Percentiles rank a stretch among this genome's conserved stretches.
These are phyloP conservation scores for Caenorhabditis sp. DNA, from an alignment of 2,888 invertebrate species.

Conservation along the genomic window DNA sequence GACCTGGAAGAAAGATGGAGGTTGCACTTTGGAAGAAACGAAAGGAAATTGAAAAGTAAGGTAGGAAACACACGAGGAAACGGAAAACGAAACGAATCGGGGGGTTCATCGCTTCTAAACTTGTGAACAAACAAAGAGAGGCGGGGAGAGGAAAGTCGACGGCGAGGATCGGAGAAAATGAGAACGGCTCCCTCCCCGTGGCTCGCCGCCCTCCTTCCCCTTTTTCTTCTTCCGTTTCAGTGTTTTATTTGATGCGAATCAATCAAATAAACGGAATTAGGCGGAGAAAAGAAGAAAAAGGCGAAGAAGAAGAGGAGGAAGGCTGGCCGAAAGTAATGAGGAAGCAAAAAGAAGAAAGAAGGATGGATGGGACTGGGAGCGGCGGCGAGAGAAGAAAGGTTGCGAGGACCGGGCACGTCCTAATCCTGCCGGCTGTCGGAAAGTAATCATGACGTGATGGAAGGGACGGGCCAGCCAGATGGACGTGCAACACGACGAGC, in stretches of 20 bases:
- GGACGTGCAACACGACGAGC: too few species aligned
- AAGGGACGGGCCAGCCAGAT: slow-evolving; percentile 16
- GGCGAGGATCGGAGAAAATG: neutral
- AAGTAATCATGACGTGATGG: slow-evolving; percentile 62
- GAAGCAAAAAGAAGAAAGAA: slow-evolving; percentile 22
- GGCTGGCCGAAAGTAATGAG: slow-evolving; percentile 32
- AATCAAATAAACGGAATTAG: slow-evolving; percentile 46
- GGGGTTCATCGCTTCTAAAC: slow-evolving; percentile 33
- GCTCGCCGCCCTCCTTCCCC: too few species aligned
- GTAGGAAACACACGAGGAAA: slow-evolving; percentile 16
- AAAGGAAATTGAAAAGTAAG: neutral
- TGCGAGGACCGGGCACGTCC: slow-evolving; percentile 24
- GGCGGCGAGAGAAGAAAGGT: slow-evolving; percentile 3
- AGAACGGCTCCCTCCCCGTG: slow-evolving; percentile 51
- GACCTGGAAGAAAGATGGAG: neutral
- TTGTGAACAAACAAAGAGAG: slow-evolving; percentile 52
- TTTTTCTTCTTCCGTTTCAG: slow-evolving; percentile 4
- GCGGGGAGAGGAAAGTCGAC: neutral
- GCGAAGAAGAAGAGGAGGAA: slow-evolving; percentile 8
- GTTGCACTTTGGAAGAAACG: slow-evolving; percentile 29
- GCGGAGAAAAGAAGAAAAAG: slow-evolving; percentile 22
- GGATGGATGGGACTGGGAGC: slow-evolving; percentile 13
- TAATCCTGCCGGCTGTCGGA: slow-evolving; percentile 58
- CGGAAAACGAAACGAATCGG: slow-evolving; percentile 28
- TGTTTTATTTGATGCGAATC: slow-evolving; percentile 36